A percentile compares a stretch with the other conserved stretches of the same genome.
These are phyloP conservation scores for Cephalotes varians DNA, from an alignment of 2,888 invertebrate species.

Conservation along the genomic window DNA sequence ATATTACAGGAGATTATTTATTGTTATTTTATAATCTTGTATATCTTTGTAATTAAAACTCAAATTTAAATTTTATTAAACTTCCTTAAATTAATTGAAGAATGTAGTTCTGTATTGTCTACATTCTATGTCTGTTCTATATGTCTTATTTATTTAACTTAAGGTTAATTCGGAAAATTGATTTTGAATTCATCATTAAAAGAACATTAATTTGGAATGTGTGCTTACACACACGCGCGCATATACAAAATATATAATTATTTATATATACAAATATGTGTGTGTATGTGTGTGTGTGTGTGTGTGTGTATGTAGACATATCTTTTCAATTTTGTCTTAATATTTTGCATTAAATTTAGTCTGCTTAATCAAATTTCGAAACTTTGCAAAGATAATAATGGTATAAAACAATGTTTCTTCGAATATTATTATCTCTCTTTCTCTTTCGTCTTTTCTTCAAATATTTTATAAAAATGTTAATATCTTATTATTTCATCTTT, in stretches of 20 bases:
- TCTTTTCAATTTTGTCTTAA: too few relatives aligned
- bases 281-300: too few relatives aligned
- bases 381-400: neutral
- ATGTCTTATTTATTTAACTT: neutral
- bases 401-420: neutral
- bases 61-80: neutral
- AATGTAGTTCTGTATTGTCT: neutral
- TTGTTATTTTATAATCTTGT: neutral
- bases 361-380: neutral
- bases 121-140: too few relatives aligned
- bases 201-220: neutral
- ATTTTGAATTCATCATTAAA: neutral
- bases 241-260: neutral
- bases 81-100: neutral
- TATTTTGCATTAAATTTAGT: neutral
- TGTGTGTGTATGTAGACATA: neutral
- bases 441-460: neutral
- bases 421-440: neutral
- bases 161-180: neutral
- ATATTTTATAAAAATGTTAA: slow-evolving; percentile 6
- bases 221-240: neutral
- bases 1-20: neutral
- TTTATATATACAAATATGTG: too few relatives aligned
- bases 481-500: slow-evolving; percentile 10
- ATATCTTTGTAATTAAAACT: neutral